Percentiles rank a stretch among this genome's conserved stretches.
These are phyloP conservation scores for Listronotus bonariensis DNA, from an alignment of 1,140 invertebrate genomes.

Conservation along the genomic window DNA sequence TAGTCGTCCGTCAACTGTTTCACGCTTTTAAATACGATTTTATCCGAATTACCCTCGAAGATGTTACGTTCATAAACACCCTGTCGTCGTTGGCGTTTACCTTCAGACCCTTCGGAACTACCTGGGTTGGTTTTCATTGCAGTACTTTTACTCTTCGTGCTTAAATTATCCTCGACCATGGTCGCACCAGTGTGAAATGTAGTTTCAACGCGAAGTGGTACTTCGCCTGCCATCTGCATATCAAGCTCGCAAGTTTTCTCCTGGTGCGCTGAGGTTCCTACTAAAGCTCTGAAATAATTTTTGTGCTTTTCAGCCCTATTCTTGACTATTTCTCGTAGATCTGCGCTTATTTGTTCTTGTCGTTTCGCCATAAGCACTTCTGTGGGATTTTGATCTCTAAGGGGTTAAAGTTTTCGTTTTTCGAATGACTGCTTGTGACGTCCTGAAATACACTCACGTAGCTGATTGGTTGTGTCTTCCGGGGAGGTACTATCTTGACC, in stretches of 20 bases:
- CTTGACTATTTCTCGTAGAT: slow-evolving; percentile 38
- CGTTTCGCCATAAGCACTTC: slow-evolving; percentile 13
- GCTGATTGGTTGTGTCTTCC: slow-evolving; percentile 3
- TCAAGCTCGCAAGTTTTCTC: neutral
- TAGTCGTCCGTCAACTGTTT: slow-evolving; percentile 47
- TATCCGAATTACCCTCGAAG: slow-evolving; percentile 15
- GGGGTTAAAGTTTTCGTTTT: neutral
- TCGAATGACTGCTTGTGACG: neutral
- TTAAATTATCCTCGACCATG: too few relatives aligned
- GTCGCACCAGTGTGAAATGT: neutral
- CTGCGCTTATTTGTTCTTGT: slow-evolving; percentile 11
- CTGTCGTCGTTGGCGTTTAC: slow-evolving; percentile 43
- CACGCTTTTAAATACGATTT: slow-evolving; percentile 46
- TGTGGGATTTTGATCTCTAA: neutral
- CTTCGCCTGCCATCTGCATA: slow-evolving; percentile 36
- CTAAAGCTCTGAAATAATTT: slow-evolving; percentile 39
- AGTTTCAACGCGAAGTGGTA: neutral
- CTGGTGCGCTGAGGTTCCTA: slow-evolving; percentile 17
- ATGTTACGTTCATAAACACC: slow-evolving; percentile 43
- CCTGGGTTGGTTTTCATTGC: slow-evolving; percentile 5
- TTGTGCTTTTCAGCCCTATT: slow-evolving; percentile 42
- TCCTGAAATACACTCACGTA: neutral
- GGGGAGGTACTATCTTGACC: slow-evolving; percentile 14
- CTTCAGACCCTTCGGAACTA: slow-evolving; percentile 4
- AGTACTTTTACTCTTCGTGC: neutral